Conservation (phyloP, 2,113 vertebrate genomes). For the Pitta sordida region DNA sequence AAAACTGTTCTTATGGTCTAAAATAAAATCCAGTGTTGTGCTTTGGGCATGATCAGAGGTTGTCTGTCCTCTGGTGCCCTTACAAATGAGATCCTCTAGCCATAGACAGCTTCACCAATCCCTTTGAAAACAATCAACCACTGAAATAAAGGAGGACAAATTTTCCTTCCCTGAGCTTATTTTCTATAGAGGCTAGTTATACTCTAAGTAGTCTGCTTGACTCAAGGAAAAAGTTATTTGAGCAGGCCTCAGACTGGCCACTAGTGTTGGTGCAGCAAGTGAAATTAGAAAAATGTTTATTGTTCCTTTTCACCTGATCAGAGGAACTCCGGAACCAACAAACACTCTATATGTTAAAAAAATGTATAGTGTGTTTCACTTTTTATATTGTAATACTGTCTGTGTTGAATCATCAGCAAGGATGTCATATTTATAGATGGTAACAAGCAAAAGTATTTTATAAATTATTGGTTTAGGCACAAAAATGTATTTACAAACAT, state of each 20-base stretch:
- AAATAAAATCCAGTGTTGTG: not conserved
- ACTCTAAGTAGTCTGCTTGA: not conserved
- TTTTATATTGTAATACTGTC: not conserved
- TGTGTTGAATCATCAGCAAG: not conserved
- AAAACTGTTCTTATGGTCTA: not conserved
- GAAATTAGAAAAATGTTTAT: not conserved
- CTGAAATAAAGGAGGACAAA: not conserved
- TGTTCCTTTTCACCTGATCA: not conserved
- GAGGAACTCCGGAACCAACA: not conserved
- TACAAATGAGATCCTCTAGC: not conserved
- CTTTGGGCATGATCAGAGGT: not conserved
- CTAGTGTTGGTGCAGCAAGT: not conserved
- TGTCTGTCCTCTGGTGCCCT: not conserved
- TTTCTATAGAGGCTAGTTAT: not conserved
- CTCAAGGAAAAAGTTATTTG: not conserved
- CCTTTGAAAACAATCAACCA: not conserved
- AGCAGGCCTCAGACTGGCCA: not conserved
- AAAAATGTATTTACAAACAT: not conserved
- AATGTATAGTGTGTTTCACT: not conserved
- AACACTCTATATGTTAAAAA: not conserved
- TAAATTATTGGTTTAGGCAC: not conserved
- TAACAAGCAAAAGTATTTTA: not conserved
- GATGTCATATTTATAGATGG: not conserved
- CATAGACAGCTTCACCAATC: not conserved
- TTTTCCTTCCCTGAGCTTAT: not conserved